Evolutionary conservation across 2,113 vertebrate genomes (phyloP).

Genomic region (Prionailurus bengalensis): DNA sequence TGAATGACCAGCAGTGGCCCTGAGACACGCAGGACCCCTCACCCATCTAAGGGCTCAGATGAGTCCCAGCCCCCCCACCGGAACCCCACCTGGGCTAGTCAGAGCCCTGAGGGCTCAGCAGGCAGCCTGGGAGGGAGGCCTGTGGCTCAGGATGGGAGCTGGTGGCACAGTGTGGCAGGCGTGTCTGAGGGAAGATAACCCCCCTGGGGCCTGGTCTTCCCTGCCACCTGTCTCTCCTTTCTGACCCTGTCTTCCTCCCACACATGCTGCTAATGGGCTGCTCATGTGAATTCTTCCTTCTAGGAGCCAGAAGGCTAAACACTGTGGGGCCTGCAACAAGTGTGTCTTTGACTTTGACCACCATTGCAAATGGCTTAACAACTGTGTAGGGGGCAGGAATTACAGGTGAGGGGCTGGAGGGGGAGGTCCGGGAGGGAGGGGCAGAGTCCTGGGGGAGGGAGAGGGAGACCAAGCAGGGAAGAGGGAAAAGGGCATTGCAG

Average conservation of each 20-base stretch:
- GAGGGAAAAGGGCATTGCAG: too few species aligned
- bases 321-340: constrained; percentile 92
- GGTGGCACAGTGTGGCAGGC: not conserved
- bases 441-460: too few species aligned
- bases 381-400: constrained; percentile 91
- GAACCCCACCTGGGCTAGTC: not conserved
- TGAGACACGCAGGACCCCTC: not conserved
- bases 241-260: fast-evolving
- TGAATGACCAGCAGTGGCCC: not conserved
- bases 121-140: not conserved
- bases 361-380: constrained; percentile 93
- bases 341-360: constrained; percentile 91
- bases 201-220: too few species aligned
- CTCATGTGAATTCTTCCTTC: not conserved
- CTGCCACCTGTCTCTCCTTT: not conserved
- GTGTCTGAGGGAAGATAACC: not conserved
- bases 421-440: not conserved
- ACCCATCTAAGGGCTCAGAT: not conserved
- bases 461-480: too few species aligned
- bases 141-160: not conserved
- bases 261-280: not conserved
- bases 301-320: constrained; percentile 90
- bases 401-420: constrained; percentile 86
- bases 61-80: too few species aligned
- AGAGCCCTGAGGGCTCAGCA: too few species aligned